phyloP scores from a whole-genome alignment of 2,888 invertebrate genomes.

The Creontiades dilutus region DNA sequence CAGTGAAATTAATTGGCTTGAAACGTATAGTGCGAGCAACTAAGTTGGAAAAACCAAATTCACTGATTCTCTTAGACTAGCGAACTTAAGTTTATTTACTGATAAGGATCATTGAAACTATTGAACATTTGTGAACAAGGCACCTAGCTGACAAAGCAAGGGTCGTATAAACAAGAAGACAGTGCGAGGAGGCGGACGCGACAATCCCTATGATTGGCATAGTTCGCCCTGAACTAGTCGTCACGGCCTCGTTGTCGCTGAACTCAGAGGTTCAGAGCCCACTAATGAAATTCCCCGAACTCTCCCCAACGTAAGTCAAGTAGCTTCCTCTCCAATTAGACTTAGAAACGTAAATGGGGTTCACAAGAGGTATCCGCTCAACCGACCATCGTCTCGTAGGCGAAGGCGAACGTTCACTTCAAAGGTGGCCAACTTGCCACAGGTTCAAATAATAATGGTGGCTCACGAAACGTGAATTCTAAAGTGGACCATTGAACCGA shows the following conservation, averaged over 20 bases:
- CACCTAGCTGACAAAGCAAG: background rate
- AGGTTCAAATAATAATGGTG: constrained; percentile 9
- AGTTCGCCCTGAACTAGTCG: constrained; percentile 3
- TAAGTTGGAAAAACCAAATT: too few species aligned
- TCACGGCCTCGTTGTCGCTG: background rate
- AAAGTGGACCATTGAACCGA: too few species aligned
- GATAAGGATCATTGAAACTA: too few species aligned
- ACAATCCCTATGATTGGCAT: constrained; percentile 43
- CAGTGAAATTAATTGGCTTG: too few species aligned
- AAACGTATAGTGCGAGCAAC: too few species aligned
- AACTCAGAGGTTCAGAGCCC: background rate
- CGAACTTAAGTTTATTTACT: too few species aligned
- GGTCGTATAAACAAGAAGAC: background rate
- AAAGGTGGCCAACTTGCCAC: background rate
- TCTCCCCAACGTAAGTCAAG: constrained; percentile 57
- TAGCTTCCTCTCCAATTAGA: constrained; percentile 58
- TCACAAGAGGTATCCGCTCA: background rate
- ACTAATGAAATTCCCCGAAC: constrained; percentile 64
- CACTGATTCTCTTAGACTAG: too few species aligned
- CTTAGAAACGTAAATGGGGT: constrained; percentile 41
- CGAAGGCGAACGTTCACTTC: background rate
- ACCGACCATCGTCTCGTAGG: background rate
- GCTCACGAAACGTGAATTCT: too few species aligned
- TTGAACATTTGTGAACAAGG: background rate
- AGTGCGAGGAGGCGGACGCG: background rate